Base-by-base conservation (phyloP, 2,797 vertebrate genomes). In the Otolemur crassicaudatus region DNA sequence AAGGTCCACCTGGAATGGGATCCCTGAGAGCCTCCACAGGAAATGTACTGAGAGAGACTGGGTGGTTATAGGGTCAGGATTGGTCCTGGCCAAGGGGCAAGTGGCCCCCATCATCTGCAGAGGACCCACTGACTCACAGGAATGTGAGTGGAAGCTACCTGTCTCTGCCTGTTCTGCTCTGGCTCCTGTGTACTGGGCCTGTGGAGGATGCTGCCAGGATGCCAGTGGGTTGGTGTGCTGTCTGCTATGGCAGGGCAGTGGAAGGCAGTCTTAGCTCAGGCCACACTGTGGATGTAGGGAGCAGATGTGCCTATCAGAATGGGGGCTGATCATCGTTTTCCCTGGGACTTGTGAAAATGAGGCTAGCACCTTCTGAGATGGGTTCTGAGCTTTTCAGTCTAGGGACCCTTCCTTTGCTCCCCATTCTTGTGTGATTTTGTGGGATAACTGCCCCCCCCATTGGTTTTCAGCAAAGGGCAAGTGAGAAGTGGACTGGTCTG, bases 371-470 rank as follows among this genome's bases (percentile, higher is more conserved):
- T n/a, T 37, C n/a, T 46, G 56, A 27, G 27, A 31, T 56, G 72
- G 34, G 25, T 34, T 65, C 40, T 69, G 63, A 37, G 31, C 56
- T 93, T 46, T 72, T 67, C 22, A 9, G 23, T 40, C n/a, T n/a
- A 56, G 58, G 19, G 84, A 22, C 7, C 58, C 37, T 29, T n/a
- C 17, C 43, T 97, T 60, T 81, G 96, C 93, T 95, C 61, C 93
- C 88, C 5, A 2, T 34, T 75, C 94, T 29, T 2, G 7, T 37
- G 88, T 25, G 58, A 80, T 17, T n/a, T 29, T 29, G 9, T 29
- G 12, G 27, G 65, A 84, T n/a, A 81, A 34, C 10, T 3, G 5
- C 29, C 19, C 37, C n/a, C 43, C 23, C 14, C 14, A 8, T 7
- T 4, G 0, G 49, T 20, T 2, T 76, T 61, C 34, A 49, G 63